Evolutionary conservation across 2,888 invertebrate genomes (phyloP).

Genomic region (Rhagophthalmus giganteus): DNA sequence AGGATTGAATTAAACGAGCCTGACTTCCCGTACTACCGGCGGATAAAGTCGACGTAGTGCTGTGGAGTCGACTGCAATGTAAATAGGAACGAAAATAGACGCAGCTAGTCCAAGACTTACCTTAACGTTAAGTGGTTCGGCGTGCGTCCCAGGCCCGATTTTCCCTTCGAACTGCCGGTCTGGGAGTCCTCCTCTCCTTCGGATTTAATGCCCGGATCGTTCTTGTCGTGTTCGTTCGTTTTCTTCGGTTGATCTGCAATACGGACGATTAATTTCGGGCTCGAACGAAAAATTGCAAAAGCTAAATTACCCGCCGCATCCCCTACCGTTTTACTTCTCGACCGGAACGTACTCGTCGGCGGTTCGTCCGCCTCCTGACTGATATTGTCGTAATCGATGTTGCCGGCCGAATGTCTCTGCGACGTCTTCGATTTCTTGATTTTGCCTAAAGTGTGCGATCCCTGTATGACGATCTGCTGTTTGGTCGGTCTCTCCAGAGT

Average conservation of each 20-base stretch:
- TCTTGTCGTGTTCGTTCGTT: constrained; percentile 58
- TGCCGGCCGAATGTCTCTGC: constrained; percentile 80
- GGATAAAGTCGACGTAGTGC: constrained; percentile 91
- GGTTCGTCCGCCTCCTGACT: constrained; percentile 74
- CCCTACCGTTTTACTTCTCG: constrained; percentile 89
- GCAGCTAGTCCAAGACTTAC: constrained; percentile 50
- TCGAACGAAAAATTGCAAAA: too few relatives aligned
- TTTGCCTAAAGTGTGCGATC: constrained; percentile 81
- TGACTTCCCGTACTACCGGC: constrained; percentile 93
- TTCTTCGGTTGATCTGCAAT: constrained; percentile 50
- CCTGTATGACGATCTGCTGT: constrained; percentile 62
- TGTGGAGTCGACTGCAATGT: constrained; percentile 54
- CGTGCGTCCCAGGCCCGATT: constrained; percentile 78
- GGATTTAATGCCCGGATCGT: constrained; percentile 78
- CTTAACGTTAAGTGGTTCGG: constrained; percentile 91
- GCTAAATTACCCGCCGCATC: constrained; percentile 77
- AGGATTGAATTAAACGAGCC: constrained; percentile 90
- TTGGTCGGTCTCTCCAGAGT: constrained; percentile 63
- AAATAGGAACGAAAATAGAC: constrained; percentile 12
- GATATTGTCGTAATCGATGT: constrained; percentile 82
- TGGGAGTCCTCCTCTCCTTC: constrained; percentile 85
- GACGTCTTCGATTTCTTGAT: constrained; percentile 75
- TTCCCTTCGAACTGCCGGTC: constrained; percentile 62
- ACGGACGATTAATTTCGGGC: too few relatives aligned
- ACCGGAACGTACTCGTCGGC: constrained; percentile 66